Percentiles rank a stretch among this genome's conserved stretches.
Evolutionary conservation across 2,888 invertebrate species (phyloP).

Genomic region (Brenthis hecate): DNA sequence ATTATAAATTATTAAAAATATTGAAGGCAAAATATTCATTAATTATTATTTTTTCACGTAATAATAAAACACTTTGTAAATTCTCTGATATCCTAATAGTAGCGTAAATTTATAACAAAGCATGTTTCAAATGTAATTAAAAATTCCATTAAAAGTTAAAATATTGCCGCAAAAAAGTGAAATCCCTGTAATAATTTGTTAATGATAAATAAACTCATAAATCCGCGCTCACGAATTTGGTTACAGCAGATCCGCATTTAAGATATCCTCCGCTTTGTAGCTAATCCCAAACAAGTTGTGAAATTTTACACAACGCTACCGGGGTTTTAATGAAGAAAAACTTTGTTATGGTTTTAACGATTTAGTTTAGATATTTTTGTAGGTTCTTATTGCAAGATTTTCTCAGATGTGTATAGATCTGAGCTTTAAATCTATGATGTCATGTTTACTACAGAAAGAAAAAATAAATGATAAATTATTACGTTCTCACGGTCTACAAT

Average conservation of each 20-base stretch:
- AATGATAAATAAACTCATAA: constrained; percentile 84
- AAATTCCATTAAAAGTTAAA: constrained; percentile 17
- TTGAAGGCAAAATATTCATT: too few species aligned
- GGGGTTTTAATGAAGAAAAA: constrained; percentile 72
- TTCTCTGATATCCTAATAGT: constrained; percentile 4
- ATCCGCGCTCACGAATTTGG: constrained; percentile 80
- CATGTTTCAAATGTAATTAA: constrained; percentile 19
- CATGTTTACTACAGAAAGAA: too few species aligned
- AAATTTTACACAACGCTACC: constrained; percentile 71
- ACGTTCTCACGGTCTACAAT: too few species aligned
- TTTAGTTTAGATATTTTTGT: constrained; percentile 9
- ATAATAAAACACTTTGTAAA: constrained; percentile 4
- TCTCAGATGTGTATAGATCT: too few species aligned
- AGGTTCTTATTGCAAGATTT: too few species aligned
- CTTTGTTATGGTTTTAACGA: constrained; percentile 35
- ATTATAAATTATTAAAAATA: too few species aligned
- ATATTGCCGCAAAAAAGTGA: constrained; percentile 60
- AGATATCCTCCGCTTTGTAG: constrained; percentile 80
- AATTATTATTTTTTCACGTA: not conserved
- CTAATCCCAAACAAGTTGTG: constrained; percentile 81
- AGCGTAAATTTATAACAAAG: constrained; percentile 9
- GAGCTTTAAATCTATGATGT: too few species aligned
- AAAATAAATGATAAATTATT: too few species aligned
- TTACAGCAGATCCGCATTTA: constrained; percentile 82
- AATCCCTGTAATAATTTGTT: constrained; percentile 79